Percentiles rank a stretch among this genome's conserved stretches.
Conservation (phyloP, 2,113 vertebrate species). For the Scatophagus argus region DNA sequence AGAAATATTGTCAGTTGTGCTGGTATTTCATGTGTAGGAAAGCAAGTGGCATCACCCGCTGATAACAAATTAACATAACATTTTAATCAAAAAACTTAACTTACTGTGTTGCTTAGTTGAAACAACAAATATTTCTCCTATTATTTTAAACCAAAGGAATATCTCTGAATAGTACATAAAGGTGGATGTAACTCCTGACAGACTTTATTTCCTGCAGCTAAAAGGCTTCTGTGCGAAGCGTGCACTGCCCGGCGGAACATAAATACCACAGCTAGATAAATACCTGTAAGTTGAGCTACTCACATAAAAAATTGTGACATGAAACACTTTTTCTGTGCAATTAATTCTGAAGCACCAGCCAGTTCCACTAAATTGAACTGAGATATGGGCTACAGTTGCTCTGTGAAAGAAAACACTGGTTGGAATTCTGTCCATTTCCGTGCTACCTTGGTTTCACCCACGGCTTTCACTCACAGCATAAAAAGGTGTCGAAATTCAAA, state of each 20-base stretch:
- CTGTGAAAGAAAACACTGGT: neutral
- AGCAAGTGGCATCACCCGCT: neutral
- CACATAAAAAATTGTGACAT: constrained; percentile 25
- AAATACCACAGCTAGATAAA: constrained; percentile 31
- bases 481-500: constrained; percentile 33
- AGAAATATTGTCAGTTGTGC: constrained; percentile 16
- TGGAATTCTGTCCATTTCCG: neutral
- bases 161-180: constrained; percentile 17
- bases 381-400: neutral
- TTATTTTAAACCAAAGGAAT: constrained; percentile 25
- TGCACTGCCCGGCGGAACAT: constrained; percentile 7
- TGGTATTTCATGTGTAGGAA: constrained; percentile 9
- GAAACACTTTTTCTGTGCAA: constrained; percentile 26
- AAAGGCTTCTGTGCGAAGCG: constrained; percentile 15
- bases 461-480: neutral
- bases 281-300: constrained; percentile 7
- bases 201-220: constrained; percentile 24
- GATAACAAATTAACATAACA: constrained; percentile 10
- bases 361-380: constrained; percentile 39
- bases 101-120: constrained; percentile 2
- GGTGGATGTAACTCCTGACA: constrained; percentile 12
- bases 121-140: constrained; percentile 16
- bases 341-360: constrained; percentile 39
- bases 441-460: neutral
- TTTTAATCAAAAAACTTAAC: constrained; percentile 18